Conservation (phyloP, 1,140 invertebrate species). For the Spodoptera frugiperda region DNA sequence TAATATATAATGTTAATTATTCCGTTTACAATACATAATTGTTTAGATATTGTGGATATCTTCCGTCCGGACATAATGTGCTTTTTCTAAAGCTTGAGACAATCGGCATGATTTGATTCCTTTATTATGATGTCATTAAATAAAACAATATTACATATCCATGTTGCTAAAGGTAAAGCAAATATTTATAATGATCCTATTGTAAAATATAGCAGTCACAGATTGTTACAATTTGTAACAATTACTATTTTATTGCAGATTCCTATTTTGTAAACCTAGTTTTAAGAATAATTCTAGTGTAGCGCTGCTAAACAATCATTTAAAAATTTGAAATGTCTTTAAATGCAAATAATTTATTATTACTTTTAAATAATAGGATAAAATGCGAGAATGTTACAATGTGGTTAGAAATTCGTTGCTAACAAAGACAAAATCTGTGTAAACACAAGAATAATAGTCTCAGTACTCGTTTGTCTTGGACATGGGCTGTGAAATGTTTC, state of each 20-base stretch:
- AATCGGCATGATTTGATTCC: conserved; percentile 16
- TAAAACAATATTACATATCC: conserved; percentile 57
- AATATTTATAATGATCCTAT: conserved; percentile 48
- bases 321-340: conserved; percentile 60
- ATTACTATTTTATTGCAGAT: conserved; percentile 81
- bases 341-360: conserved; percentile 66
- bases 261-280: conserved; percentile 82
- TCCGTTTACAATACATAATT: conserved; percentile 16
- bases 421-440: conserved; percentile 32
- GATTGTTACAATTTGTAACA: conserved; percentile 28
- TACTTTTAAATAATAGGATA: conserved; percentile 64
- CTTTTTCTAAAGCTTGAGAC: conserved; percentile 41
- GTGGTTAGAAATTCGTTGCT: conserved; percentile 25
- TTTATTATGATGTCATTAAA: conserved; percentile 20
- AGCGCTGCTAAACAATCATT: conserved; percentile 54
- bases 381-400: conserved; percentile 60
- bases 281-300: conserved; percentile 71
- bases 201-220: conserved; percentile 25
- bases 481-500: conserved; percentile 51
- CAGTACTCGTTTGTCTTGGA: conserved; percentile 24
- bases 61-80: conserved; percentile 59
- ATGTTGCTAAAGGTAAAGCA: conserved; percentile 53
- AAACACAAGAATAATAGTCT: conserved; percentile 2
- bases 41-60: conserved; percentile 48
- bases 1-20: conserved; percentile 34